Base-by-base conservation (phyloP, 2,888 invertebrate genomes). In the Pteria penguin region DNA sequence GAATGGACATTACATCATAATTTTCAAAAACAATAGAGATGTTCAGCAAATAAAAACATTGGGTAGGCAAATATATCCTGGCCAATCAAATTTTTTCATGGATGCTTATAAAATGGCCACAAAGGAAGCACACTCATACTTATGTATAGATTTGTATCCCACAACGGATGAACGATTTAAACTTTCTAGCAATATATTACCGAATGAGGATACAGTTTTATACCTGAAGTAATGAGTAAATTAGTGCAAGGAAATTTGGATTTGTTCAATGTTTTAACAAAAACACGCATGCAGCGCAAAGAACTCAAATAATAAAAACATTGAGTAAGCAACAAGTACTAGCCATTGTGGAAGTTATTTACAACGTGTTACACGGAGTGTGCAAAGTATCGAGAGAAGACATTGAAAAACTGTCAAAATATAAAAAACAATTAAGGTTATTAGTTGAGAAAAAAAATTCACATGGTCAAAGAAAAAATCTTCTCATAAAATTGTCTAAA, bases 311-410 rank as follows among this genome's bases (percentile, higher is more conserved):
- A 22, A 45, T 79, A 29, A 67, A 71, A 31, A 76, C 65, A 22
- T 54, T 75, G 24, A 36, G 52, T 1, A 54, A 54, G n/a, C 32
- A 26, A n/a, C 80, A 78, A 55, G 32, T 80, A 58, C 55, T 62
- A 67, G 70, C 62, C 61, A 36, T 78, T 14, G 32, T 73, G 27
- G 75, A 80, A 63, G 72, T 75, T 61, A 69, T 78, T n/a, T 80
- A 73, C 68, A 80, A 80, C 73, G 78, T 78, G 11, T 32, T 80
- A 24, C 63, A 67, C 26, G 78, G 78, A 33, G 78, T 73, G 24
- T 76, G 72, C 24, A 36, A 69, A 14, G n/a, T 81, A 22, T 54
- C 57, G 1, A 62, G 58, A 18, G 54, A n/a, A 66, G 75, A 76
- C 70, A 81, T 75, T 66, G 76, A 62, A 27, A 73, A 55, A 65